These are phyloP conservation scores for Leptinotarsa juncta DNA, from an alignment of 2,888 invertebrate genomes.

Conservation along the genomic window DNA sequence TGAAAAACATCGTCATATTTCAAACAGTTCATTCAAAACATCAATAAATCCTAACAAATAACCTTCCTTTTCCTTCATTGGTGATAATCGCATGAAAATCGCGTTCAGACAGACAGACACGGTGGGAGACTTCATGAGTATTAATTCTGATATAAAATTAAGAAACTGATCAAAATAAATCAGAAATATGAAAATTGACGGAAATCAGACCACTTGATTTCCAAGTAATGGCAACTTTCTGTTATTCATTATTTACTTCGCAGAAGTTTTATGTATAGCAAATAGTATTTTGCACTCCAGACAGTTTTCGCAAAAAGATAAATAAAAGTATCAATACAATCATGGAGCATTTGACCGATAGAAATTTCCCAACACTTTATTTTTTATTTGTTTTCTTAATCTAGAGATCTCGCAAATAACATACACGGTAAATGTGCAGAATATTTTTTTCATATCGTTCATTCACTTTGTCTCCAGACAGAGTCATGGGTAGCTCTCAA, in stretches of 20 bases:
- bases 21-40: too few relatives aligned
- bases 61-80: too few relatives aligned
- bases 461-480: slow-evolving; percentile 37
- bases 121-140: too few relatives aligned
- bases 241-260: slow-evolving; percentile 11
- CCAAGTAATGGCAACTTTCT: background rate
- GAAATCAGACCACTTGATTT: background rate
- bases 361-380: slow-evolving; percentile 35
- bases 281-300: slow-evolving; percentile 10
- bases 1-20: too few relatives aligned
- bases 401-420: slow-evolving; percentile 41
- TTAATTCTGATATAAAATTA: too few relatives aligned
- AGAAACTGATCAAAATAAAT: too few relatives aligned
- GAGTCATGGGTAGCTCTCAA: background rate
- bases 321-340: slow-evolving; percentile 20
- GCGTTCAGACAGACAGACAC: too few relatives aligned
- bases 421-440: slow-evolving; percentile 42
- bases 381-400: slow-evolving; percentile 42
- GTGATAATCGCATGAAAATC: too few relatives aligned
- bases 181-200: background rate
- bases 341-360: slow-evolving; percentile 36
- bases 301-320: slow-evolving; percentile 19
- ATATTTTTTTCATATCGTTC: slow-evolving; percentile 45
- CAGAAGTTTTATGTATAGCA: background rate
- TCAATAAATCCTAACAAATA: too few relatives aligned